phyloP scores from a whole-genome alignment of 2,797 vertebrate genomes.

The Pseudocheirus occidentalis region DNA sequence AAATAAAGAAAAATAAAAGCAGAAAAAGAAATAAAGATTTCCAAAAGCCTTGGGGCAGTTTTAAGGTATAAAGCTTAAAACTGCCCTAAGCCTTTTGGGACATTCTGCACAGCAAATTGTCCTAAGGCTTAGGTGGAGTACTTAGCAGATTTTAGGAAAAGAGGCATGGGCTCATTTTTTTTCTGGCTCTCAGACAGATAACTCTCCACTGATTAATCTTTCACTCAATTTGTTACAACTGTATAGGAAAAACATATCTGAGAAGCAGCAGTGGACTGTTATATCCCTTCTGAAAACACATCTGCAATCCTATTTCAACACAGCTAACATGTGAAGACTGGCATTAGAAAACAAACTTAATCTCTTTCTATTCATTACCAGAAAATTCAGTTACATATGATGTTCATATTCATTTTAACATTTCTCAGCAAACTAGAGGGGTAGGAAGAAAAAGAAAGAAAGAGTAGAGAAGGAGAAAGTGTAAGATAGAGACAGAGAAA shows the following conservation, averaged over 20 bases:
- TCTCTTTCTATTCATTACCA: constrained; percentile 20
- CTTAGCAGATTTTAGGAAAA: constrained; percentile 29
- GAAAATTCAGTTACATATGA: not conserved
- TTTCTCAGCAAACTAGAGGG: constrained; percentile 16
- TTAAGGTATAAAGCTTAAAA: not conserved
- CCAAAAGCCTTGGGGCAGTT: not conserved
- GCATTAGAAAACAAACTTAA: not conserved
- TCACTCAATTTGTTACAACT: constrained; percentile 29
- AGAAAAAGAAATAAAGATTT: not conserved
- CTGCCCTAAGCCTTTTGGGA: not conserved
- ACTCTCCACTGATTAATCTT: not conserved
- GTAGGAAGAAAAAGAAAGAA: not conserved
- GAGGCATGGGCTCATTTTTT: not conserved
- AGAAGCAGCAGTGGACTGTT: not conserved
- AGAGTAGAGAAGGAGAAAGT: not conserved
- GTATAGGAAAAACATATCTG: not conserved
- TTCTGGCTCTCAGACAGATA: not conserved
- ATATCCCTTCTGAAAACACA: constrained; percentile 50
- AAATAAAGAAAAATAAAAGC: constrained; percentile 36
- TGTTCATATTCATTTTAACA: constrained; percentile 36
- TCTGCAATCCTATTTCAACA: not conserved
- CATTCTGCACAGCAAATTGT: not conserved
- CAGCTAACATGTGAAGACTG: not conserved
- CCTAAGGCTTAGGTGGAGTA: not conserved
- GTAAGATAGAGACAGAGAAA: not conserved